These are phyloP conservation scores for Entomobrya multifasciata DNA, from an alignment of 2,888 invertebrate genomes.

Conservation along the genomic window DNA sequence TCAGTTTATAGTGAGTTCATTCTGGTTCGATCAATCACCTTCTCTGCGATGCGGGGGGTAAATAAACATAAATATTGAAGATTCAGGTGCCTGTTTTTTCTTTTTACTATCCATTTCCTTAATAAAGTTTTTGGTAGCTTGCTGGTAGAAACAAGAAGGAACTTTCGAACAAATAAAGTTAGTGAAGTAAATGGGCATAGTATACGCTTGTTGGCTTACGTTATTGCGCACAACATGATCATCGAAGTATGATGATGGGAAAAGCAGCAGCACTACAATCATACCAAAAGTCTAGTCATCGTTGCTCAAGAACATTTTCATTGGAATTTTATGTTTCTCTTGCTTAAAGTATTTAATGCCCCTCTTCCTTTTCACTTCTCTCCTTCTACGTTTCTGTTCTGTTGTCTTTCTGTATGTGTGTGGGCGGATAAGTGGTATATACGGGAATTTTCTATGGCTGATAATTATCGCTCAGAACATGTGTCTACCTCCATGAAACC, in stretches of 20 bases:
- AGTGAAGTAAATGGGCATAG: background rate
- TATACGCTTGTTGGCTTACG: too few species aligned
- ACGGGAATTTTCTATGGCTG: background rate
- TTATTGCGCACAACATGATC: too few species aligned
- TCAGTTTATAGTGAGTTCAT: background rate
- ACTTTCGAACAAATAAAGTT: conserved; percentile 23
- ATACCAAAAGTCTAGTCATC: background rate
- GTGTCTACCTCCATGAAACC: background rate
- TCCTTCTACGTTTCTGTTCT: conserved; percentile 16
- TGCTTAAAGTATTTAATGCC: background rate
- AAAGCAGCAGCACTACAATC: background rate
- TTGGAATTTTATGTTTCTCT: background rate
- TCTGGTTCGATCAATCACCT: conserved; percentile 58
- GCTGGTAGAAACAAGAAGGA: background rate
- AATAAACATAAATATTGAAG: conserved; percentile 41
- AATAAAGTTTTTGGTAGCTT: conserved; percentile 10
- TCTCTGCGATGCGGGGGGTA: conserved; percentile 38
- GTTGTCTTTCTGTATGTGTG: background rate
- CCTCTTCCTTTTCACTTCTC: background rate
- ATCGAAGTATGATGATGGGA: background rate
- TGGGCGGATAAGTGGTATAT: conserved; percentile 4
- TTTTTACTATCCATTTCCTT: conserved; percentile 33
- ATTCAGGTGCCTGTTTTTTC: conserved; percentile 1
- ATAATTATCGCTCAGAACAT: conserved; percentile 44
- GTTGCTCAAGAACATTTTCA: background rate